Conservation (phyloP, 2,888 invertebrate genomes). For the Pollenia labialis region DNA sequence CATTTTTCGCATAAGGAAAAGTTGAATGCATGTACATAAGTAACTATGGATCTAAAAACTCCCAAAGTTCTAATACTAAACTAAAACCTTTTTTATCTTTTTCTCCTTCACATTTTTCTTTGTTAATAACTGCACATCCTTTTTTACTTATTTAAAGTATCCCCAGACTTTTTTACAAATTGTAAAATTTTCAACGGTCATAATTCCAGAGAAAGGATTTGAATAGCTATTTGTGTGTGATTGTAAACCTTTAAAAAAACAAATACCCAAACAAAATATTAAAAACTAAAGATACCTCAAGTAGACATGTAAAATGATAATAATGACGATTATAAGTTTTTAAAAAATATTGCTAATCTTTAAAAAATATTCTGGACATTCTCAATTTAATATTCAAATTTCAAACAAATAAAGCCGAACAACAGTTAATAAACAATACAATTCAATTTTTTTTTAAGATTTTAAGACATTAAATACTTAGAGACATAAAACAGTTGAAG, state of each 20-base stretch:
- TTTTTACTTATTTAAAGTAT: not conserved
- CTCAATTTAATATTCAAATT: slow-evolving; percentile 62
- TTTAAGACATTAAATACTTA: slow-evolving; percentile 58
- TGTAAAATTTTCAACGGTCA: slow-evolving; percentile 50
- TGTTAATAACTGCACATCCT: not conserved
- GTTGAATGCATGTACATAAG: no score
- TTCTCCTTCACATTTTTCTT: not conserved
- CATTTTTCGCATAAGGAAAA: no score
- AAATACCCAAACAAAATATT: slow-evolving; percentile 51
- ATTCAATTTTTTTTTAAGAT: slow-evolving; percentile 66
- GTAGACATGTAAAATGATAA: slow-evolving; percentile 46
- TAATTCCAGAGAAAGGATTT: slow-evolving; percentile 60
- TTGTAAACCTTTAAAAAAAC: slow-evolving; percentile 61
- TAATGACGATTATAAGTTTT: slow-evolving; percentile 65
- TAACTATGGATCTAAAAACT: no score
- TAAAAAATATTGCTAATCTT: slow-evolving; percentile 73
- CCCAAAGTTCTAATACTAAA: no score
- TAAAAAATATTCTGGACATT: slow-evolving; percentile 5
- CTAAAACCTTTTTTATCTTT: no score
- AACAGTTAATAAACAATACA: slow-evolving; percentile 39
- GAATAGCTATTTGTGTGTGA: slow-evolving; percentile 42
- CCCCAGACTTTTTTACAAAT: not conserved
- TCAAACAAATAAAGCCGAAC: slow-evolving; percentile 69
- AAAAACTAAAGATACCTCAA: slow-evolving; percentile 37
- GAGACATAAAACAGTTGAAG: slow-evolving; percentile 5